Evolutionary conservation across 2,888 invertebrate species (phyloP).

Genomic region (Clivina fossor): DNA sequence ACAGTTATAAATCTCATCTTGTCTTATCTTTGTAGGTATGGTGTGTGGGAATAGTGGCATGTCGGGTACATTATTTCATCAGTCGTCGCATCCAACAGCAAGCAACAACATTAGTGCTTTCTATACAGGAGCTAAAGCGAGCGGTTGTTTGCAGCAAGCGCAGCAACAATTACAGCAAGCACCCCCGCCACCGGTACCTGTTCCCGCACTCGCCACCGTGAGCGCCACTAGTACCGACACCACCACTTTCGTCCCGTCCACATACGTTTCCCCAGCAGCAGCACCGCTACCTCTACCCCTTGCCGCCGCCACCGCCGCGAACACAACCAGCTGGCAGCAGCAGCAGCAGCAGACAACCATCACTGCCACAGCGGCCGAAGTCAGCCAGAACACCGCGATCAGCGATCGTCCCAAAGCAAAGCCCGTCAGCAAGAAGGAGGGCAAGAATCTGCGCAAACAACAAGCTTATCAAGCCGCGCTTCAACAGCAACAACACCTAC

Average conservation of each 20-base stretch:
- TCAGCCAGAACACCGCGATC: slow-evolving; percentile 71
- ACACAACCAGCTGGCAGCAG: slow-evolving; percentile 53
- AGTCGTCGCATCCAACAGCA: slow-evolving; percentile 42
- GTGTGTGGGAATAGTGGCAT: slow-evolving; percentile 51
- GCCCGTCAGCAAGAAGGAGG: slow-evolving; percentile 77
- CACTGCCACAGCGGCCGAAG: slow-evolving; percentile 52
- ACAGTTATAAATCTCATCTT: no score
- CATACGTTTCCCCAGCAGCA: slow-evolving; percentile 49
- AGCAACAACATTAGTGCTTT: slow-evolving; percentile 50
- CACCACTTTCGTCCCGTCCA: slow-evolving; percentile 21
- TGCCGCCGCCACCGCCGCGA: slow-evolving; percentile 50
- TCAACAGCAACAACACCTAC: slow-evolving; percentile 52
- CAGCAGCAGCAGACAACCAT: slow-evolving; percentile 36
- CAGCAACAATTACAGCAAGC: slow-evolving; percentile 48
- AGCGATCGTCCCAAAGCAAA: slow-evolving; percentile 84
- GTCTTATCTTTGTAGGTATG: slow-evolving; percentile 54
- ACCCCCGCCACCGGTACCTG: slow-evolving; percentile 20
- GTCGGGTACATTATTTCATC: slow-evolving; percentile 51
- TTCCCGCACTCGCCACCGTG: slow-evolving; percentile 49
- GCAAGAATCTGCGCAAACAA: slow-evolving; percentile 70
- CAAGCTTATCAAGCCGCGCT: slow-evolving; percentile 48
- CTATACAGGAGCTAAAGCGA: slow-evolving; percentile 48
- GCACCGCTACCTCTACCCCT: slow-evolving; percentile 50
- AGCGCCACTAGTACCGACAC: slow-evolving; percentile 20
- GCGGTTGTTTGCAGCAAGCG: slow-evolving; percentile 41